These are phyloP conservation scores for Masticophis lateralis DNA, from an alignment of 2,797 vertebrate genomes.

Conservation along the genomic window DNA sequence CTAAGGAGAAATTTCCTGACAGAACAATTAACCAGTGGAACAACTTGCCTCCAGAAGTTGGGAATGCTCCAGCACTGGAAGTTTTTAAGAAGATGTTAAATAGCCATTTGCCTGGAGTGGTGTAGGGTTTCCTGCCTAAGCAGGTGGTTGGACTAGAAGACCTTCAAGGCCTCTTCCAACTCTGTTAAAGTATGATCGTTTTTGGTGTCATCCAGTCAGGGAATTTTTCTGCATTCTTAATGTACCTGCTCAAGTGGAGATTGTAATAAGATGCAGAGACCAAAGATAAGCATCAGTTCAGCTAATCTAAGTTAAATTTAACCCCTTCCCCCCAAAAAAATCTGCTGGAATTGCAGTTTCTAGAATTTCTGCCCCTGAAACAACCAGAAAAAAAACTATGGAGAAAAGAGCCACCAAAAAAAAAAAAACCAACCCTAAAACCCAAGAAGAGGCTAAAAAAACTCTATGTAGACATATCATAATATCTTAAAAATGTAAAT, in stretches of 20 bases:
- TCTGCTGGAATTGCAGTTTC: not conserved
- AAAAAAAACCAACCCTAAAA: too few species aligned
- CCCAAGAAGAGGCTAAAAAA: not conserved
- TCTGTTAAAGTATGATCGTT: too few species aligned
- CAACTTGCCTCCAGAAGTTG: too few species aligned
- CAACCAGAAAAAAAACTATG: not conserved
- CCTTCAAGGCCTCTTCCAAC: too few species aligned
- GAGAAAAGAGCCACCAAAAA: not conserved
- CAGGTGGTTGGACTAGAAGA: too few species aligned
- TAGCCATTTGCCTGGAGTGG: too few species aligned
- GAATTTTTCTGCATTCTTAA: not conserved
- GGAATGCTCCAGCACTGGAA: too few species aligned
- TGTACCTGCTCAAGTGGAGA: not conserved
- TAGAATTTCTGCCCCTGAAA: not conserved
- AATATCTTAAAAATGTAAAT: not conserved
- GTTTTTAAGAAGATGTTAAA: too few species aligned
- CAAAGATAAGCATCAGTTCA: not conserved
- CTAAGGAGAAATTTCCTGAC: too few species aligned
- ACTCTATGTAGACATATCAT: not conserved
- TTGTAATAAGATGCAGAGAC: not conserved
- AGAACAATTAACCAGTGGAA: too few species aligned
- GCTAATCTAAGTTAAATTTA: not conserved
- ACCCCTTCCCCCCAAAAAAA: fast-evolving
- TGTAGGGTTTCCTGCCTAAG: too few species aligned
- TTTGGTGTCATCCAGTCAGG: not conserved